phyloP scores from a whole-genome alignment of 2,888 invertebrate species.

The Therioaphis trifolii region DNA sequence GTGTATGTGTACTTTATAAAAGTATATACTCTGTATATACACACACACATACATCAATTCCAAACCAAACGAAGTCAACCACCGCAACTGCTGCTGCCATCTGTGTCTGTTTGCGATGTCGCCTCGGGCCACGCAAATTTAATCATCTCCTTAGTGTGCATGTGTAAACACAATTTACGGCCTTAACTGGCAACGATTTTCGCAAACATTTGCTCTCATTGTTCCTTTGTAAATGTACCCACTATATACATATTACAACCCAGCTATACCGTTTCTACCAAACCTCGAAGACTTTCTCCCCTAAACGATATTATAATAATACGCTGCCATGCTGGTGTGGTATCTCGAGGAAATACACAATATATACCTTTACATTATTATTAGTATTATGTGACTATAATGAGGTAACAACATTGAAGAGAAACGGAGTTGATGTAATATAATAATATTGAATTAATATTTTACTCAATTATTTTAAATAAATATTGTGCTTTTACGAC shows the following conservation, averaged over 20 bases:
- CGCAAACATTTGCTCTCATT: constrained; percentile 58
- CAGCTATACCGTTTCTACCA: not conserved
- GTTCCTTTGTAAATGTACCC: constrained; percentile 48
- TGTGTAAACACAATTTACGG: constrained; percentile 56
- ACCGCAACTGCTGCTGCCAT: constrained; percentile 28
- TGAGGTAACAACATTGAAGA: not conserved
- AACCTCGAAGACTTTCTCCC: constrained; percentile 22
- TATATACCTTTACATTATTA: not conserved
- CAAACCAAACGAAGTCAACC: constrained; percentile 46
- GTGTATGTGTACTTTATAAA: not conserved
- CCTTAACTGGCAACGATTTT: constrained; percentile 51
- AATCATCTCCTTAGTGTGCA: constrained; percentile 52
- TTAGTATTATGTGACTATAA: not conserved
- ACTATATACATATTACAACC: constrained; percentile 25
- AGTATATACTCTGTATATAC: not conserved
- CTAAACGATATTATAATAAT: constrained; percentile 40
- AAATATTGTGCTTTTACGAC: not conserved
- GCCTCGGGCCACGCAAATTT: constrained; percentile 60
- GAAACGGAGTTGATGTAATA: not conserved
- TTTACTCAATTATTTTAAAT: not conserved
- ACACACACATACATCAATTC: not conserved
- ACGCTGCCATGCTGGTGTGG: constrained; percentile 1
- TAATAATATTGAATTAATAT: not conserved
- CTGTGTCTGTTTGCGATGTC: constrained; percentile 48
- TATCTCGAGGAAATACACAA: not conserved